Conservation (phyloP, 2,888 invertebrate species). For the Drosophila lacicola region DNA sequence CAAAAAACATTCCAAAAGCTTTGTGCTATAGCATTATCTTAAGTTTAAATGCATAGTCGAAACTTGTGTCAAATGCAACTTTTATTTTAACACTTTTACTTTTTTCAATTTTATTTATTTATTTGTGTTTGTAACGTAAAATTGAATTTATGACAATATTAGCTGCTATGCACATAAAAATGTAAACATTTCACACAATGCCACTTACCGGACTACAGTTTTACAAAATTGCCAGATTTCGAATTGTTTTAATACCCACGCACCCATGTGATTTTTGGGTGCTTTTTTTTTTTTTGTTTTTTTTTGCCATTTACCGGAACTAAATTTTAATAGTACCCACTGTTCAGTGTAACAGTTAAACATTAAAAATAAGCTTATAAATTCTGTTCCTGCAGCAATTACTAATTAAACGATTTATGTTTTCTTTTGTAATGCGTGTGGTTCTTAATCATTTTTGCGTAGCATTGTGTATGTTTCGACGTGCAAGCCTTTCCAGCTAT, state of each 20-base stretch:
- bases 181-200: slow-evolving; percentile 26
- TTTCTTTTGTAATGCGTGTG: slow-evolving; percentile 26
- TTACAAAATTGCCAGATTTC: slow-evolving; percentile 11
- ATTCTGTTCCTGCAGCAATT: slow-evolving; percentile 18
- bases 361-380: slow-evolving; percentile 17
- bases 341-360: slow-evolving; percentile 11
- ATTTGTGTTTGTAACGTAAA: slow-evolving; percentile 23
- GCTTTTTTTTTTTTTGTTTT: not conserved
- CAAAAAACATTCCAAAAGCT: slow-evolving; percentile 42
- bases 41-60: slow-evolving; percentile 15
- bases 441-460: slow-evolving; percentile 27
- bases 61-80: slow-evolving; percentile 8
- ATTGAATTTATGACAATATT: slow-evolving; percentile 16
- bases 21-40: slow-evolving; percentile 39
- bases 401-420: slow-evolving; percentile 19
- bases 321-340: slow-evolving; percentile 22
- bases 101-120: not conserved
- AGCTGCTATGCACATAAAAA: slow-evolving; percentile 25
- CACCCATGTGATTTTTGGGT: not conserved
- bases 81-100: slow-evolving; percentile 31
- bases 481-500: slow-evolving; percentile 21
- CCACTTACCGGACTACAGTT: slow-evolving; percentile 7
- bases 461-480: slow-evolving; percentile 18
- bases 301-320: slow-evolving; percentile 6
- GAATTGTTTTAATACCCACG: slow-evolving; percentile 1